Percentiles rank a stretch among this genome's conserved stretches.
phyloP scores from a whole-genome alignment of 2,797 vertebrate species.

The Meda fulgida region DNA sequence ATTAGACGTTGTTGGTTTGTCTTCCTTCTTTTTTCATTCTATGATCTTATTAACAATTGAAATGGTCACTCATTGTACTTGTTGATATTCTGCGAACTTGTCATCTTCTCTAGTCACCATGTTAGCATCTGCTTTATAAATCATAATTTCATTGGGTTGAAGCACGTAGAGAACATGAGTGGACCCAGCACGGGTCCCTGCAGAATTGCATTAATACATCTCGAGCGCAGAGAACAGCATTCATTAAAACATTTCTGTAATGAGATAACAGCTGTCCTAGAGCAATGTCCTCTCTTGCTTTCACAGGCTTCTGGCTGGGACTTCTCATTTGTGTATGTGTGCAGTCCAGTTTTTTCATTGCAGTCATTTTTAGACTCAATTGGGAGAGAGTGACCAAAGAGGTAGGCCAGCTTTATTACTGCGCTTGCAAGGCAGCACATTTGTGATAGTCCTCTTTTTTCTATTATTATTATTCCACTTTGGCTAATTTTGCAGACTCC shows the following conservation, averaged over 20 bases:
- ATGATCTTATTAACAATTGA: neutral
- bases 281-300: constrained; percentile 23
- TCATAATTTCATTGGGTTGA: constrained; percentile 2
- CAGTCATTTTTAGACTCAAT: constrained; percentile 80
- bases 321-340: constrained; percentile 79
- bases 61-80: neutral
- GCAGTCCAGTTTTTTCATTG: constrained; percentile 82
- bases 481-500: neutral
- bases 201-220: constrained; percentile 29
- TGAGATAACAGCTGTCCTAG: constrained; percentile 32
- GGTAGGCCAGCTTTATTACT: constrained; percentile 65
- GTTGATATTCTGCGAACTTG: constrained; percentile 17
- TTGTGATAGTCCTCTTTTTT: neutral
- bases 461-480: neutral
- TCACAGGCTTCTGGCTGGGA: constrained; percentile 88
- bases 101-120: neutral
- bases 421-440: constrained; percentile 12
- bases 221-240: neutral
- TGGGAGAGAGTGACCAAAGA: constrained; percentile 82
- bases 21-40: neutral
- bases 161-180: constrained; percentile 19
- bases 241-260: constrained; percentile 17
- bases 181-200: constrained; percentile 13
- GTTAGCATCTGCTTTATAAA: constrained; percentile 14
- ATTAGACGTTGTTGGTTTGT: constrained; percentile 83